Percentiles rank a stretch among this genome's conserved stretches.
Evolutionary conservation across 1,140 invertebrate genomes (phyloP).

Genomic region (Cepaea nemoralis): DNA sequence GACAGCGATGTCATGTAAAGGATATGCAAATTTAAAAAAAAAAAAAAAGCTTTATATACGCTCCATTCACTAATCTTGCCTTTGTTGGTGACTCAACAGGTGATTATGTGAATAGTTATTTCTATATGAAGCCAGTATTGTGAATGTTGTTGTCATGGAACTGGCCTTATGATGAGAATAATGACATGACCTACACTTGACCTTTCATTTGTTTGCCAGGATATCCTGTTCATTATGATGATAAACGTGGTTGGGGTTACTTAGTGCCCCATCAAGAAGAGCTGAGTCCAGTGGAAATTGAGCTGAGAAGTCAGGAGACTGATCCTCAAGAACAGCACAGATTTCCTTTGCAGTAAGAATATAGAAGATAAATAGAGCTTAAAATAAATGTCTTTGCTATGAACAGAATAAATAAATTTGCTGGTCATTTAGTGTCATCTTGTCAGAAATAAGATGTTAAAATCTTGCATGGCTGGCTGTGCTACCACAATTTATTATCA

Average conservation of each 20-base stretch:
- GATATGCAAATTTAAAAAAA: no score
- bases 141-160: no score
- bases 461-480: no score
- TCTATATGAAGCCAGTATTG: no score
- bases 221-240: slow-evolving; percentile 88
- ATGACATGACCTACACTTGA: no score
- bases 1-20: no score
- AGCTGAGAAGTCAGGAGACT: slow-evolving; percentile 37
- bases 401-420: not conserved
- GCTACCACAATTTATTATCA: no score
- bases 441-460: not conserved
- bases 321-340: slow-evolving; percentile 33
- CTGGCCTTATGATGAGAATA: not conserved
- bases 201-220: slow-evolving; percentile 55
- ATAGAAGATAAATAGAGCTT: not conserved
- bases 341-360: slow-evolving; percentile 54
- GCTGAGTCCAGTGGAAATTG: slow-evolving; percentile 40
- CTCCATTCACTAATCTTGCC: no score
- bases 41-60: no score
- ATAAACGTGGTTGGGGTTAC: slow-evolving; percentile 92
- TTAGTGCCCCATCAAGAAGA: slow-evolving; percentile 73
- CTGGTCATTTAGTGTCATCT: not conserved
- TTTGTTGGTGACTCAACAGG: no score
- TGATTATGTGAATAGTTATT: no score
- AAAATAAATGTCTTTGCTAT: not conserved